Percentiles rank a stretch among this genome's conserved stretches.
Conservation (phyloP, 2,888 invertebrate species). For the Parnassius smintheus region DNA sequence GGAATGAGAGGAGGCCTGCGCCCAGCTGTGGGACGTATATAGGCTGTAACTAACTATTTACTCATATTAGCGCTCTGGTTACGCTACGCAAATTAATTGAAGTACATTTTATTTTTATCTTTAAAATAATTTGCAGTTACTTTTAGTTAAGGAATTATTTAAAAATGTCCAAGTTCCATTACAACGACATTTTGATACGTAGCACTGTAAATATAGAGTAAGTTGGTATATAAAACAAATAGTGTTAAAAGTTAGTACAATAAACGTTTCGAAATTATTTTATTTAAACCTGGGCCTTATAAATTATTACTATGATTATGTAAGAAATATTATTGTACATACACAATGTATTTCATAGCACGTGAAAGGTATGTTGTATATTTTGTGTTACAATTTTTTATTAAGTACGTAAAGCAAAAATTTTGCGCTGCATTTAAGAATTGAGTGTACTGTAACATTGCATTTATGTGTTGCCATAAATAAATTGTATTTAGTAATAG, state of each 20-base stretch:
- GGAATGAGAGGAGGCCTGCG: no score
- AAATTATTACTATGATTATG: slow-evolving; percentile 4
- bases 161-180: slow-evolving; percentile 45
- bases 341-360: neutral
- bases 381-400: neutral
- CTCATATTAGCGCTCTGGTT: no score
- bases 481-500: slow-evolving; percentile 6
- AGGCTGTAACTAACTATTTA: no score
- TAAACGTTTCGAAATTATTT: no score
- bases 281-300: neutral
- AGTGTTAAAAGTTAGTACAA: neutral
- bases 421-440: slow-evolving; percentile 9
- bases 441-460: slow-evolving; percentile 33
- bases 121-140: slow-evolving; percentile 25
- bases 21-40: no score
- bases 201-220: slow-evolving; percentile 25
- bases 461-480: slow-evolving; percentile 46
- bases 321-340: slow-evolving; percentile 2
- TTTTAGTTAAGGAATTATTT: slow-evolving; percentile 10
- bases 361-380: neutral
- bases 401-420: neutral
- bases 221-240: neutral
- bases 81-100: no score
- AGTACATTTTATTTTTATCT: no score
- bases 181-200: slow-evolving; percentile 44